These are phyloP conservation scores for Bombyx mandarina DNA, from an alignment of 1,140 invertebrate species.

Conservation along the genomic window DNA sequence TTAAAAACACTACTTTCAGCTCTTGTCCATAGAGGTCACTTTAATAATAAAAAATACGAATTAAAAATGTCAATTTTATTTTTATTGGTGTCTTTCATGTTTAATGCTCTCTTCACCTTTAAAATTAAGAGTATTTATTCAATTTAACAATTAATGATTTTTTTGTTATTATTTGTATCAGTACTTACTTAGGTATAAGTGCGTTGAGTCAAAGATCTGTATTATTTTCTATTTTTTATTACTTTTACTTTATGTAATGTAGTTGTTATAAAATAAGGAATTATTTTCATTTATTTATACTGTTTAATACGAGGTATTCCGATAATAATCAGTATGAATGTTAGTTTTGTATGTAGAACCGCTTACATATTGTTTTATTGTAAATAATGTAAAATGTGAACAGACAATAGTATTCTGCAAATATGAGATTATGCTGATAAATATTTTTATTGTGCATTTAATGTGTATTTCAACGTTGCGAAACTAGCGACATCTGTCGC, in stretches of 20 bases:
- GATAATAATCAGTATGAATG: constrained; percentile 47
- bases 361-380: constrained; percentile 46
- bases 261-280: constrained; percentile 41
- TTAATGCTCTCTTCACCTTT: constrained; percentile 46
- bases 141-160: constrained; percentile 46
- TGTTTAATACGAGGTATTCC: constrained; percentile 68
- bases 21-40: no score
- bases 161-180: constrained; percentile 47
- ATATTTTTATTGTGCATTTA: no score
- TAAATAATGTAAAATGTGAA: constrained; percentile 57
- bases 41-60: no score
- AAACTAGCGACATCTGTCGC: constrained; percentile 34
- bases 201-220: constrained; percentile 69
- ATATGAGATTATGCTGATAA: constrained; percentile 32
- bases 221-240: constrained; percentile 70
- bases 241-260: constrained; percentile 62
- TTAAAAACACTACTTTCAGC: no score
- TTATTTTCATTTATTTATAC: constrained; percentile 64
- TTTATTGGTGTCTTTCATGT: not conserved
- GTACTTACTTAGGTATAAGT: constrained; percentile 60
- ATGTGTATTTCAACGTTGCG: not conserved
- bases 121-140: constrained; percentile 64
- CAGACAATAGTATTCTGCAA: constrained; percentile 66
- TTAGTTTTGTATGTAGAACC: constrained; percentile 42
- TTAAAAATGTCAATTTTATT: not conserved